Percentiles rank a stretch among this genome's conserved stretches.
phyloP scores from a whole-genome alignment of 2,888 invertebrate species.

The Drosophila limbata region DNA sequence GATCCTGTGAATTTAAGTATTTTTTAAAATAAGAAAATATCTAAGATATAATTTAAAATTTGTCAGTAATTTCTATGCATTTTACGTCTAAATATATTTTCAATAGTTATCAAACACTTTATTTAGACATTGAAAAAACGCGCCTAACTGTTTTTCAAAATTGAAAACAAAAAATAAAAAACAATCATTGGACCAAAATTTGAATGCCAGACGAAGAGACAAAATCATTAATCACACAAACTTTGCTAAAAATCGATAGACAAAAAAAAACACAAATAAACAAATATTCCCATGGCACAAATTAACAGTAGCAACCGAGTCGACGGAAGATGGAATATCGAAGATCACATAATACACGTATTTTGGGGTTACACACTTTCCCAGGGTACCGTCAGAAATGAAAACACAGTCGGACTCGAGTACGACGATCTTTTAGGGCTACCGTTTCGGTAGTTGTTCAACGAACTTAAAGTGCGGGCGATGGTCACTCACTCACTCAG shows the following conservation, averaged over 20 bases:
- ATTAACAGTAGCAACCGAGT: conserved; percentile 70
- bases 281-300: conserved; percentile 72
- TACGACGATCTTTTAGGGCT: conserved; percentile 36
- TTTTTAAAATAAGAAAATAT: no score
- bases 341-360: conserved; percentile 20
- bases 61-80: no score
- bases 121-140: no score
- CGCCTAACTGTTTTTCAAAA: conserved; percentile 51
- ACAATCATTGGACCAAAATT: conserved; percentile 13
- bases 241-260: conserved; percentile 38
- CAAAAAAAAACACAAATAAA: conserved; percentile 28
- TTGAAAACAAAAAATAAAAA: conserved; percentile 11
- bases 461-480: conserved; percentile 54
- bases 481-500: conserved; percentile 13
- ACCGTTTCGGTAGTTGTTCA: conserved; percentile 57
- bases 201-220: conserved; percentile 23
- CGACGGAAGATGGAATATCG: conserved; percentile 12
- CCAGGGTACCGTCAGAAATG: conserved; percentile 63
- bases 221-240: conserved; percentile 48
- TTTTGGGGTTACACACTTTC: conserved; percentile 49
- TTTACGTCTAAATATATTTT: no score
- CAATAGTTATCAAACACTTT: no score
- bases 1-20: no score
- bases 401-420: conserved; percentile 21
- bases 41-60: no score